Conservation (phyloP, 2,888 invertebrate species). For the Heliconius hortense region DNA sequence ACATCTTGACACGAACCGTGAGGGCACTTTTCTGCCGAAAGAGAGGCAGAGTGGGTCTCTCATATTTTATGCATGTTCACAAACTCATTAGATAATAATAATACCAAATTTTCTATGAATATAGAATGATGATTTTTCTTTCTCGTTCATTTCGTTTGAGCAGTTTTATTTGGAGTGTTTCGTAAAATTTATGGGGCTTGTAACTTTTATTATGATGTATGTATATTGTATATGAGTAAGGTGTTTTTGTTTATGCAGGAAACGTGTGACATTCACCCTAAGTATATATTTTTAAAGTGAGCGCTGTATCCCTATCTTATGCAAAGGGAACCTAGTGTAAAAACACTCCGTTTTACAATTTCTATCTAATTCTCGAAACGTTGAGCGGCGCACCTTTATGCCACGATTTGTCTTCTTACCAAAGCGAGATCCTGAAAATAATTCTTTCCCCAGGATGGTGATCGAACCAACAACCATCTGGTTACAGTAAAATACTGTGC, state of each 20-base stretch:
- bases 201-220: not conserved
- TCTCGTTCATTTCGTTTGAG: slow-evolving; percentile 27
- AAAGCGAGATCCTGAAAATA: too few species aligned
- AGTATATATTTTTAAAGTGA: not conserved
- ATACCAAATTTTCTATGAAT: slow-evolving; percentile 37
- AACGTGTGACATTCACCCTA: not conserved
- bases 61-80: slow-evolving; percentile 46
- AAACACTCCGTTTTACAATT: not conserved
- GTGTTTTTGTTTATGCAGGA: not conserved
- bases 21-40: slow-evolving; percentile 41
- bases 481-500: too few species aligned
- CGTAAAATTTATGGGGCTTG: slow-evolving; percentile 3
- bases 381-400: too few species aligned
- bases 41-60: slow-evolving; percentile 39
- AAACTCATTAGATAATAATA: slow-evolving; percentile 44
- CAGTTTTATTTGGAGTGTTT: slow-evolving; percentile 13
- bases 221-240: not conserved
- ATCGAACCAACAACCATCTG: too few species aligned
- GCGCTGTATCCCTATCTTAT: not conserved
- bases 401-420: too few species aligned
- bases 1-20: slow-evolving; percentile 42
- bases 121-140: slow-evolving; percentile 26
- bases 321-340: not conserved
- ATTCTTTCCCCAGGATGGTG: too few species aligned
- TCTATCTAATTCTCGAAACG: too few species aligned